phyloP scores from a whole-genome alignment of 2,113 vertebrate genomes.

The rat (Rattus norvegicus) region GRCr8 NC_086028.1:92258501-92259000 shows the following conservation, averaged over 20 bases:
- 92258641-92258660: neutral
- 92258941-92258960: slow-evolving; percentile 98
- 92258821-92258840: slow-evolving; percentile 95
- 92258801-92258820: slow-evolving; percentile 89
- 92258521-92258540: neutral
- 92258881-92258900: slow-evolving; percentile 90
- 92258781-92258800: slow-evolving; percentile 22
- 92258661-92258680: neutral
- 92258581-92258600: slow-evolving; percentile 4
- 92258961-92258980: slow-evolving; percentile 80
- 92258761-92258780: neutral
- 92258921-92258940: slow-evolving; percentile 92
- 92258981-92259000: no score
- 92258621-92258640: neutral
- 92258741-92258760: neutral
- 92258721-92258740: neutral
- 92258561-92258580: neutral
- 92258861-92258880: slow-evolving; percentile 91
- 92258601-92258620: neutral
- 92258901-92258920: slow-evolving; percentile 89
- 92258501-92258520: neutral
- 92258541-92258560: neutral
- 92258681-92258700: slow-evolving; percentile 6
- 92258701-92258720: neutral
- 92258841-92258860: slow-evolving; percentile 94